These are phyloP conservation scores for Caenorhabditis latens DNA, from an alignment of 1,140 invertebrate genomes.

Conservation along the genomic window DNA sequence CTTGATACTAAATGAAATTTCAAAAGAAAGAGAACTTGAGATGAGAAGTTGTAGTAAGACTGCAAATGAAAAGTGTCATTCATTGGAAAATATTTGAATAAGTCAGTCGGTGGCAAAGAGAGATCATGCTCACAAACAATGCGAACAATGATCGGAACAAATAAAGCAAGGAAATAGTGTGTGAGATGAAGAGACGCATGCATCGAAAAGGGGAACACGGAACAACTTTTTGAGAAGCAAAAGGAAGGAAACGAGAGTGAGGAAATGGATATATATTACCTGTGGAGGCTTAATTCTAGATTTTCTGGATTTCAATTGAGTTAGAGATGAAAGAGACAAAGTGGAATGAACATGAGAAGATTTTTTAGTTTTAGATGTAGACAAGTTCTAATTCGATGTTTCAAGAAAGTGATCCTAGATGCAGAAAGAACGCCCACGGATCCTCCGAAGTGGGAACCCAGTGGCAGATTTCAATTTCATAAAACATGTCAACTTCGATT, in stretches of 20 bases:
- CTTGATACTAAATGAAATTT: too few relatives aligned
- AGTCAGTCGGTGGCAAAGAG: slow-evolving; percentile 49
- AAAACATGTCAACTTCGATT: too few relatives aligned
- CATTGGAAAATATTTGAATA: slow-evolving; percentile 54
- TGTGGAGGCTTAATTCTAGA: slow-evolving; percentile 2
- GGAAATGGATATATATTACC: slow-evolving; percentile 42
- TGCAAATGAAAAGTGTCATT: slow-evolving; percentile 45
- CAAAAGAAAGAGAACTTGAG: too few relatives aligned
- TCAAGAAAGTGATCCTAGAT: too few relatives aligned
- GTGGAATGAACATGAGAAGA: background rate
- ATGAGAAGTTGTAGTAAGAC: background rate
- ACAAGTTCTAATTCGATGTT: too few relatives aligned
- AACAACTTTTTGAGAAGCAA: slow-evolving; percentile 49
- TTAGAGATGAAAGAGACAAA: background rate
- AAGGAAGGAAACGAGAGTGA: slow-evolving; percentile 2
- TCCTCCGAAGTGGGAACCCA: background rate
- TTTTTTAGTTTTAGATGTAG: background rate
- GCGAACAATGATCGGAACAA: slow-evolving; percentile 50
- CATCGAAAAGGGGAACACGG: slow-evolving; percentile 9
- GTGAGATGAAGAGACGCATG: slow-evolving; percentile 24
- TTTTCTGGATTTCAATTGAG: slow-evolving; percentile 47
- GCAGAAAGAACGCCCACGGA: too few relatives aligned
- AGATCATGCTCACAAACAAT: slow-evolving; percentile 52
- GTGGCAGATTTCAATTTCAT: background rate
- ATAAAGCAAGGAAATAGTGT: slow-evolving; percentile 36